These are phyloP conservation scores for Chironomus tepperi DNA, from an alignment of 1,140 invertebrate species.

Conservation along the genomic window DNA sequence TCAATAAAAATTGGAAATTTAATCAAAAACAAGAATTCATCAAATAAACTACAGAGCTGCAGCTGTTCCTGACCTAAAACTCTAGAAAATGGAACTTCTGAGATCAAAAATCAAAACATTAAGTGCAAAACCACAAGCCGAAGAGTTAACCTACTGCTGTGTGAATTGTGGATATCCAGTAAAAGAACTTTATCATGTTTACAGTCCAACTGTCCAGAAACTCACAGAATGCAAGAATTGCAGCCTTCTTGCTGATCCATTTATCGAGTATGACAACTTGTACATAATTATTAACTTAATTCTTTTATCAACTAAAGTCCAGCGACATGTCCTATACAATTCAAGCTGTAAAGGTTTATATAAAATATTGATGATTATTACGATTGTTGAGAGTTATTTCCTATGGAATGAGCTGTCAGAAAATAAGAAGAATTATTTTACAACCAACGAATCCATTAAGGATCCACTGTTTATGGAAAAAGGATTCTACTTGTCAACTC, in stretches of 20 bases:
- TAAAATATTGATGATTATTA: conserved; percentile 8
- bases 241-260: conserved; percentile 69
- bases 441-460: too few relatives aligned
- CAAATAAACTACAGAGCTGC: too few relatives aligned
- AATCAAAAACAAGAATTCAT: too few relatives aligned
- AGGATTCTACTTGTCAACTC: conserved; percentile 7
- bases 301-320: conserved; percentile 66
- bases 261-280: conserved; percentile 78
- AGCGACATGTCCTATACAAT: conserved; percentile 75
- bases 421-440: not conserved
- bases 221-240: conserved; percentile 62
- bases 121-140: not conserved
- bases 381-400: conserved; percentile 8
- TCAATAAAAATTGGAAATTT: too few relatives aligned
- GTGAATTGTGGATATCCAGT: conserved; percentile 56
- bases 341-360: conserved; percentile 32
- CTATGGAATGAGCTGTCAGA: not conserved
- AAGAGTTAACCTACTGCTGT: conserved; percentile 38
- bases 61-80: too few relatives aligned
- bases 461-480: conserved; percentile 20
- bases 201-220: conserved; percentile 59
- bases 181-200: conserved; percentile 53
- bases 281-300: conserved; percentile 76
- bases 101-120: too few relatives aligned
- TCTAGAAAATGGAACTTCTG: too few relatives aligned